Evolutionary conservation across 2,797 vertebrate species (phyloP), one percentile per base, ranked within the genome.

Genomic region (Gobionotothen gibberifrons): DNA sequence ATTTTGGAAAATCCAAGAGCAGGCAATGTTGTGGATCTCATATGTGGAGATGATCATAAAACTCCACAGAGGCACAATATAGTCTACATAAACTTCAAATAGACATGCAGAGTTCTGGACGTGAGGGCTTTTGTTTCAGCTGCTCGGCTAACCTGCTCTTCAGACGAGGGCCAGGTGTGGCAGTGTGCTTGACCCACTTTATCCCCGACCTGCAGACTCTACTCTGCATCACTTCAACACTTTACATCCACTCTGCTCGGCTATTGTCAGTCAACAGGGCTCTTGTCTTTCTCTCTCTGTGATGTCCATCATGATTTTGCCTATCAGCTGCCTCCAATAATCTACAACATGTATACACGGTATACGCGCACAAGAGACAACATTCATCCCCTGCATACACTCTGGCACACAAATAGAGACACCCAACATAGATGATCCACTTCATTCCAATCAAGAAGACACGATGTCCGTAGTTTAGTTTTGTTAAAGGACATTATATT

Each of bases 141-240:
- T 19, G 59, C 58, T 77, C 56, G 1, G 16, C 73, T 55, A 84
- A 78, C 60, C 63, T 54, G 74, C 88, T 90, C 90, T 90, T 85
- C 85, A 91, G 86, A 91, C 70, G 12, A 90, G 85, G 76, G 77
- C 87, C 85, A 83, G 87, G 81, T 88, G 87, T 80, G 80, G 76
- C 81, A 21, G 64, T 15, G 21, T 47, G 66, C 79, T 78, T 59
- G 68, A 86, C 82, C 81, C 86, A 78, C 83, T 89, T 85, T 65
- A 81, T 74, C 73, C 65, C 77, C 74, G 78, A 87, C 81, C 83
- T 51, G 69, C 80, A 76, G 77, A 74, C 77, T 76, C 76, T 36
- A 48, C 83, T 79, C 80, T 72, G 76, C 78, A 59, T 83, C 72
- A 58, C 73, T 77, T 78, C 80, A 79, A 42, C 77, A 56, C 76